Base-by-base conservation (phyloP, 2,888 invertebrate genomes). In the Xanthorhoe designata region DNA sequence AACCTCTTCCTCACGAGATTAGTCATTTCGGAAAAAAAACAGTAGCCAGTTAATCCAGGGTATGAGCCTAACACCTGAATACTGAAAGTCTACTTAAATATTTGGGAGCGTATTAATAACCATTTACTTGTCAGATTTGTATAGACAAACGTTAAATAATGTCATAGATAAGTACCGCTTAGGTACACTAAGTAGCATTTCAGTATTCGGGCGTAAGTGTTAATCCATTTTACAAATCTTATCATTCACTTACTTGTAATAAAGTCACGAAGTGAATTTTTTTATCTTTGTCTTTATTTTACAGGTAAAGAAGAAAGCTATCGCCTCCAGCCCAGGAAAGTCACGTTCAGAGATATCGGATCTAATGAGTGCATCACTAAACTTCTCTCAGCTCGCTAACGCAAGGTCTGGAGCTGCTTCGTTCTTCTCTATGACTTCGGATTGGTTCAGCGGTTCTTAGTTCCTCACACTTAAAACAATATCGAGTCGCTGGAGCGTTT, bases 371-470 rank as follows among this genome's bases (percentile, higher is more conserved):
- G 85, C 75, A 47, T 92, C 93, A 0, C 57, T 93, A 55, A 92
- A 92, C 78, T 91, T 93, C 66, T 5, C 50, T 50, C 50, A 50
- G 50, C 50, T 50, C 19, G 92, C 95, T 0, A 92, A 94, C 52
- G 95, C 95, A 0, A 95, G 96, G 72, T 96, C 97, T 15, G 96
- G 97, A 13, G 97, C 97, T 0, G 96, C 96, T 0, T 96, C 97
- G 0, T 96, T 97, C 88, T 97, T 97, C 85, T 96, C 96, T 2
- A 96, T 97, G 95, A 96, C 97, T 7, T 96, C 96, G 9, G 97
- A 97, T 84, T 97, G 97, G 97, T 97, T 97, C 82, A 94, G 96
- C 69, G 91, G 92, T 35, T 90, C 85, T 7, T 86, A 81, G 47
- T n/a, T 35, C 1, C n/a, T 24, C 24, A 32, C 32, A 32, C 32